These are phyloP conservation scores for Netelia melanura DNA, from an alignment of 2,888 invertebrate species.

Conservation along the genomic window DNA sequence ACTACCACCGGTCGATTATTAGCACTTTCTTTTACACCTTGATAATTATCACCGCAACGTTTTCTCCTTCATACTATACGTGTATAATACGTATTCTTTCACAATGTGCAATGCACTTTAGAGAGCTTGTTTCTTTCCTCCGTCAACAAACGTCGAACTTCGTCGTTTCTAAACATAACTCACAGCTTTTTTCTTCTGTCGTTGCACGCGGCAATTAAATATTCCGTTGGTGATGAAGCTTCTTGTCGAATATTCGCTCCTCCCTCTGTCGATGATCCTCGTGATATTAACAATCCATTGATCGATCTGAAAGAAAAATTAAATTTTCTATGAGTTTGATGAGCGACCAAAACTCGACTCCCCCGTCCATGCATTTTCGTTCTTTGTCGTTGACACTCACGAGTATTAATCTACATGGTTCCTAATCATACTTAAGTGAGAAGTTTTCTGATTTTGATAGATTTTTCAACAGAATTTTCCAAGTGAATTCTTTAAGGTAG, in stretches of 20 bases:
- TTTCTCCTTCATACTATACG: neutral
- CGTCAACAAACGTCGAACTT: neutral
- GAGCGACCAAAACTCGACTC: neutral
- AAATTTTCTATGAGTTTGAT: neutral
- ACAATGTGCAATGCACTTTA: constrained; percentile 7
- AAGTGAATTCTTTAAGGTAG: no score
- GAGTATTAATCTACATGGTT: neutral
- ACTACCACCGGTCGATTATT: constrained; percentile 30
- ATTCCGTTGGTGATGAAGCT: neutral
- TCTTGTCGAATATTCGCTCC: neutral
- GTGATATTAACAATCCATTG: neutral
- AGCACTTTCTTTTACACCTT: constrained; percentile 47
- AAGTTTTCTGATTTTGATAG: no score
- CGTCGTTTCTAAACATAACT: neutral
- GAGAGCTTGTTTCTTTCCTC: neutral
- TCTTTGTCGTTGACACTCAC: neutral
- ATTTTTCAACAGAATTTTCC: no score
- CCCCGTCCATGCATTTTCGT: neutral
- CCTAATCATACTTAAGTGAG: neutral
- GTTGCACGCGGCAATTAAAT: neutral
- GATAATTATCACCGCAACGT: constrained; percentile 47
- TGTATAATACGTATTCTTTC: constrained; percentile 4
- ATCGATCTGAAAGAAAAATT: neutral
- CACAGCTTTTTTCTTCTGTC: neutral
- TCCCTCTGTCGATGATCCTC: neutral